These are phyloP conservation scores for Cosmia trapezina DNA, from an alignment of 2,888 invertebrate species.

Conservation along the genomic window DNA sequence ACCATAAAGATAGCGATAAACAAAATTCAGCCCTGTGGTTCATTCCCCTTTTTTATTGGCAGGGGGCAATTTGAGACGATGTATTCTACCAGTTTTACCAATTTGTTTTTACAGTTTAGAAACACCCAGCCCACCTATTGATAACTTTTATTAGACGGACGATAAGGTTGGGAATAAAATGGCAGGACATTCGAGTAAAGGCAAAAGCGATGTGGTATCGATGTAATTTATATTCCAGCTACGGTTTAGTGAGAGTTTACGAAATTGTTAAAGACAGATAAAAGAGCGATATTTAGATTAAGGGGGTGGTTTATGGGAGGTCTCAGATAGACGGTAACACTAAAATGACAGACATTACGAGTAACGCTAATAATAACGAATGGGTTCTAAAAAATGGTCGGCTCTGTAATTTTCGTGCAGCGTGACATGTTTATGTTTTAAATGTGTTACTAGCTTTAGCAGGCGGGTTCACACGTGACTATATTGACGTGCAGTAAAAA, in stretches of 20 bases:
- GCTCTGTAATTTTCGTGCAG: slow-evolving; percentile 55
- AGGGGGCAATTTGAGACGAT: slow-evolving; percentile 89
- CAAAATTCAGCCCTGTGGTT: slow-evolving; percentile 87
- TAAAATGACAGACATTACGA: slow-evolving; percentile 84
- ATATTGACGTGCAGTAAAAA: slow-evolving; percentile 16
- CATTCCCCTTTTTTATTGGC: slow-evolving; percentile 89
- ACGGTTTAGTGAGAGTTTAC: slow-evolving; percentile 89
- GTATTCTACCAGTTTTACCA: slow-evolving; percentile 83
- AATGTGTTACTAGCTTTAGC: slow-evolving; percentile 47
- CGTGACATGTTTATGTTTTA: slow-evolving; percentile 58
- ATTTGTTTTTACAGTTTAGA: slow-evolving; percentile 58
- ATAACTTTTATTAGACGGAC: slow-evolving; percentile 52
- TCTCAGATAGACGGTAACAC: slow-evolving; percentile 77
- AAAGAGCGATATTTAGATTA: slow-evolving; percentile 88
- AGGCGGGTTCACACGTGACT: slow-evolving; percentile 26
- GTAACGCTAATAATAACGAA: slow-evolving; percentile 83
- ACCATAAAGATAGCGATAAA: slow-evolving; percentile 90
- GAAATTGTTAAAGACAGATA: slow-evolving; percentile 90
- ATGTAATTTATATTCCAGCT: slow-evolving; percentile 88
- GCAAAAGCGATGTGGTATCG: slow-evolving; percentile 70
- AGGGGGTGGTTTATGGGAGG: slow-evolving; percentile 86
- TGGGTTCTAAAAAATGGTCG: slow-evolving; percentile 74
- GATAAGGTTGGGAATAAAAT: slow-evolving; percentile 66
- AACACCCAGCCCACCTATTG: slow-evolving; percentile 28
- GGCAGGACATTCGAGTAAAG: slow-evolving; percentile 45